These are phyloP conservation scores for Cliona cf. orientalis DNA, from an alignment of 37 sponge, comb jelly and placozoan species.

Conservation along the genomic window DNA sequence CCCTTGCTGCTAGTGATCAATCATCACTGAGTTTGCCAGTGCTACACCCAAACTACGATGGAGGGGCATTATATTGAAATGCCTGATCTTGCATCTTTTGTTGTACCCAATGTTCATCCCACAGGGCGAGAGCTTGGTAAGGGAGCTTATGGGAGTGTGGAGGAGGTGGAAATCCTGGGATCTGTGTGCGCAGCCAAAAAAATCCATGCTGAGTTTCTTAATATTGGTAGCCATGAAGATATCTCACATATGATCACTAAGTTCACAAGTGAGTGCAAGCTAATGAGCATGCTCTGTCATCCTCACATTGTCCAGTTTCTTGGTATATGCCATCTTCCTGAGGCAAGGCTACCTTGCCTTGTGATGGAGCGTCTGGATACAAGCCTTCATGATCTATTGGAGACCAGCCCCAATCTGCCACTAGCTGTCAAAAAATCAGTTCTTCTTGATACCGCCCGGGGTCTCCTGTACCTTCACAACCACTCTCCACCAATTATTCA, in stretches of 20 bases:
- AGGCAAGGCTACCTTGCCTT: conserved; percentile 16
- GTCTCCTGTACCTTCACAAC: conserved; percentile 60
- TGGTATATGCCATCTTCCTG: conserved; percentile 1
- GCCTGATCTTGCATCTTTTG: neutral
- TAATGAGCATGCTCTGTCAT: conserved; percentile 47
- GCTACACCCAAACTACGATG: no score
- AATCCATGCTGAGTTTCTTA: conserved; percentile 11
- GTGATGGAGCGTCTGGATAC: conserved; percentile 45
- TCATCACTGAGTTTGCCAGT: no score
- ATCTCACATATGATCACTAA: neutral
- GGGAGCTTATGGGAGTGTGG: conserved; percentile 42
- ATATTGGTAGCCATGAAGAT: neutral
- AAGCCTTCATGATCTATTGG: conserved; percentile 22
- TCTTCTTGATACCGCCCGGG: conserved; percentile 41
- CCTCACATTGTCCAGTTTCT: conserved; percentile 74
- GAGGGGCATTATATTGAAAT: no score
- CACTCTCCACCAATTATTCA: conserved; percentile 64
- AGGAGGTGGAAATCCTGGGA: conserved; percentile 36
- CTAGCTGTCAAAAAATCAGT: conserved; percentile 23
- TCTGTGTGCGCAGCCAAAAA: conserved; percentile 44
- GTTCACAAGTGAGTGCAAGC: conserved; percentile 23
- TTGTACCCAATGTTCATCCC: neutral
- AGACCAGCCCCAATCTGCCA: conserved; percentile 3
- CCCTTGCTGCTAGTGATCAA: no score
- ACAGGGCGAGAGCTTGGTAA: conserved; percentile 10